Evolutionary conservation across 2,113 vertebrate species (phyloP).

Genomic region (Emydocephalus ijimae): DNA sequence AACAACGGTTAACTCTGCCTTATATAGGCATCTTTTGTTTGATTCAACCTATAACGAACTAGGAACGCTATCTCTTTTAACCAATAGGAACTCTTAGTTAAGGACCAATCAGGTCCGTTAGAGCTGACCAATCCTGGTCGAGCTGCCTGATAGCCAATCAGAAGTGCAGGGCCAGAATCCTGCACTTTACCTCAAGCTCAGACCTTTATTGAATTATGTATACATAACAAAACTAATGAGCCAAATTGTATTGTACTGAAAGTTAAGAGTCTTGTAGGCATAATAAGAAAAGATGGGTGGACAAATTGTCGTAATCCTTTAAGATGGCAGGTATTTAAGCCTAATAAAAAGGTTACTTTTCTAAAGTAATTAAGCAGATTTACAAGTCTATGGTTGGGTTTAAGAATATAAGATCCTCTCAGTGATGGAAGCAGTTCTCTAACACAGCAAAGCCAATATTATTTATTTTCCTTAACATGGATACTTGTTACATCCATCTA

Average conservation of each 20-base stretch:
- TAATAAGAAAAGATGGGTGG: slow-evolving; percentile 8
- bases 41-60: too few species aligned
- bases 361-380: slow-evolving; percentile 11
- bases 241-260: neutral
- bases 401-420: neutral
- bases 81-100: too few species aligned
- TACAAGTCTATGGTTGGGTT: accelerated
- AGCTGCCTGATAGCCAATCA: too few species aligned
- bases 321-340: neutral
- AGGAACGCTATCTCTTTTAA: too few species aligned
- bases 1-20: too few species aligned
- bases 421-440: neutral
- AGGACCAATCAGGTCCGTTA: too few species aligned
- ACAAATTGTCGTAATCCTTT: neutral
- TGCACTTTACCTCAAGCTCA: too few species aligned
- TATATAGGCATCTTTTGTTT: too few species aligned
- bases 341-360: slow-evolving; percentile 7
- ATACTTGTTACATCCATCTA: neutral
- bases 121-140: too few species aligned
- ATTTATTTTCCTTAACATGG: neutral
- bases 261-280: neutral
- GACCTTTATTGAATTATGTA: too few species aligned
- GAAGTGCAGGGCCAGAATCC: too few species aligned
- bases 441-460: neutral
- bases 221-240: too few species aligned